Evolutionary conservation across 2,888 invertebrate genomes (phyloP).

Genomic region (Caenorhabditis sp.): DNA sequence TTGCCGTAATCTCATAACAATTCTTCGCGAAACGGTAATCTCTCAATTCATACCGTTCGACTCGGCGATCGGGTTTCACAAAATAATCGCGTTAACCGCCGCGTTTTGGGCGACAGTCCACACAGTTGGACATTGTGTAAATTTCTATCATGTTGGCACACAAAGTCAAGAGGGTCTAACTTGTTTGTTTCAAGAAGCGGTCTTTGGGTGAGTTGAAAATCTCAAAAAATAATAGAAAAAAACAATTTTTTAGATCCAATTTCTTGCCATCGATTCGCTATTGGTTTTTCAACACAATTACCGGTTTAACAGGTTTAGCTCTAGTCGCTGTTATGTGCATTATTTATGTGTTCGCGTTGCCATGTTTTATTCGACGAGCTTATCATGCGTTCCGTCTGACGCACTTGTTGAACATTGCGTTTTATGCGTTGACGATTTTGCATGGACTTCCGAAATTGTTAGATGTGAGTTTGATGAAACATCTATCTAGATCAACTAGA

Average conservation of each 20-base stretch:
- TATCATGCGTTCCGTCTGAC: slow-evolving; percentile 79
- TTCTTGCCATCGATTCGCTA: slow-evolving; percentile 91
- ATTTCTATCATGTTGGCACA: slow-evolving; percentile 95
- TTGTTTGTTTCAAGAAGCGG: slow-evolving; percentile 90
- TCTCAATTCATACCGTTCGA: slow-evolving; percentile 93
- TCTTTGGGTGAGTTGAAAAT: slow-evolving; percentile 76
- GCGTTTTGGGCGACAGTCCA: slow-evolving; percentile 90
- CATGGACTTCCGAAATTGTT: slow-evolving; percentile 90
- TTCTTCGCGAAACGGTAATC: slow-evolving; percentile 89
- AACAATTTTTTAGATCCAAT: slow-evolving; percentile 77
- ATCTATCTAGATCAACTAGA: too few species aligned
- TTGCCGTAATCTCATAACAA: slow-evolving; percentile 87
- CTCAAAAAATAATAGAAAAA: neutral
- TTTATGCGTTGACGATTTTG: slow-evolving; percentile 85
- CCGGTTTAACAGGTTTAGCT: slow-evolving; percentile 76
- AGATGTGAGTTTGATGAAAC: slow-evolving; percentile 79
- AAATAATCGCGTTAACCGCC: slow-evolving; percentile 92
- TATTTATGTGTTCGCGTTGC: slow-evolving; percentile 95
- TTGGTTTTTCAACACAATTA: slow-evolving; percentile 88
- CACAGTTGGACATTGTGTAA: slow-evolving; percentile 91
- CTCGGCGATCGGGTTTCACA: slow-evolving; percentile 94
- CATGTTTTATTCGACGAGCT: slow-evolving; percentile 87
- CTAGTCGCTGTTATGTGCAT: slow-evolving; percentile 83
- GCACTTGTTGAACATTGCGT: slow-evolving; percentile 85
- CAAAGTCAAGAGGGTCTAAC: slow-evolving; percentile 90